These are phyloP conservation scores for Asbolus verrucosus DNA, from an alignment of 1,140 invertebrate genomes.

Conservation along the genomic window DNA sequence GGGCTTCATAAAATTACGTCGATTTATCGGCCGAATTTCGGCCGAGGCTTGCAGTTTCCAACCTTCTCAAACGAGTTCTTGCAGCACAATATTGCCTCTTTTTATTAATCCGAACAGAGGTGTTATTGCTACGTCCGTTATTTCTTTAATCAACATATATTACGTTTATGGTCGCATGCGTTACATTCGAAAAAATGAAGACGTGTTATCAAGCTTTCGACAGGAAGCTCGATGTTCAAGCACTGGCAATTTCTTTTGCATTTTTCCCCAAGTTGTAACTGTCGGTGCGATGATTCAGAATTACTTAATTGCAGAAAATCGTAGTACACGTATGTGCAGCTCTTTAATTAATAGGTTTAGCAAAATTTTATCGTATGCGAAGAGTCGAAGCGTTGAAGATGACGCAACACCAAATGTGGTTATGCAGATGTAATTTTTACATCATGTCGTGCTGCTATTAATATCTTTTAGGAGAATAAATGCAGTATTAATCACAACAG, in stretches of 20 bases:
- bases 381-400: not conserved
- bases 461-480: conserved; percentile 24
- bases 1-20: conserved; percentile 21
- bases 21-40: conserved; percentile 20
- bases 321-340: conserved; percentile 3
- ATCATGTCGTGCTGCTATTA: conserved; percentile 24
- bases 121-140: conserved; percentile 15
- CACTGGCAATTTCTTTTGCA: too few relatives aligned
- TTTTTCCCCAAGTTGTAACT: too few relatives aligned
- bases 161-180: conserved; percentile 1
- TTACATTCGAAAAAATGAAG: conserved; percentile 9
- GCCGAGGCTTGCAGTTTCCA: not conserved
- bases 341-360: conserved; percentile 15
- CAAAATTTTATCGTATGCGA: conserved; percentile 18
- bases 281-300: conserved; percentile 24
- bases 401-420: conserved; percentile 32
- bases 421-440: conserved; percentile 38
- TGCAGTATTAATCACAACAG: conserved; percentile 15
- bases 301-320: conserved; percentile 31
- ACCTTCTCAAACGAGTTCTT: conserved; percentile 15
- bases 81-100: not conserved
- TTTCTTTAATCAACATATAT: conserved; percentile 25
- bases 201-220: too few relatives aligned
- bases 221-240: too few relatives aligned
- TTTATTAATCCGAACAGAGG: conserved; percentile 26